A percentile compares a stretch with the other conserved stretches of the same genome.
These are phyloP conservation scores for Cyprinodon brontotheroides DNA, from an alignment of 2,113 vertebrate genomes.

Conservation along the genomic window DNA sequence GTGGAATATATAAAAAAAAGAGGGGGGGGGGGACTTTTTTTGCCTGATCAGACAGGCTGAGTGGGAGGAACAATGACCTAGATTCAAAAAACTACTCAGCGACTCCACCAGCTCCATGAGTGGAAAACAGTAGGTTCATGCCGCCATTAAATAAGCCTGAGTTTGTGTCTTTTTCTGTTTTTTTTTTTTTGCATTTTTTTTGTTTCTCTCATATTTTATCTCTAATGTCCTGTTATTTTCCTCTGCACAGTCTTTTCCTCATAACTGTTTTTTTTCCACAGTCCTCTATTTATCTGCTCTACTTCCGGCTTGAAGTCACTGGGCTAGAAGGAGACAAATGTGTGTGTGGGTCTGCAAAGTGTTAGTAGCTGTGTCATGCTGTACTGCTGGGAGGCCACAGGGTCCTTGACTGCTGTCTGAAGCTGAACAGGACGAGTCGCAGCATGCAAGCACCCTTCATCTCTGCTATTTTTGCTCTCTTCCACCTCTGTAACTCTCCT, in stretches of 20 bases:
- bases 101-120: slow-evolving; percentile 58
- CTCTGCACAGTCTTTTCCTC: neutral
- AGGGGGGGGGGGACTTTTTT: slow-evolving; percentile 36
- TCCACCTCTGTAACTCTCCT: slow-evolving; percentile 7
- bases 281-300: slow-evolving; percentile 43
- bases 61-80: slow-evolving; percentile 78
- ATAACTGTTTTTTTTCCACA: slow-evolving; percentile 10
- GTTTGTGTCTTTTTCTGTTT: slow-evolving; percentile 25
- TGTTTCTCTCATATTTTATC: slow-evolving; percentile 35
- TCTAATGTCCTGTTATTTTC: slow-evolving; percentile 30
- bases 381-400: slow-evolving; percentile 63
- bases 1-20: slow-evolving; percentile 45
- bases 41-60: slow-evolving; percentile 74
- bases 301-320: slow-evolving; percentile 38
- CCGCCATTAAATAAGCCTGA: slow-evolving; percentile 44
- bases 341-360: slow-evolving; percentile 17
- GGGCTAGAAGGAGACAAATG: slow-evolving; percentile 26
- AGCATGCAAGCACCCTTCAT: slow-evolving; percentile 40
- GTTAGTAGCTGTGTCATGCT: slow-evolving; percentile 63
- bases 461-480: slow-evolving; percentile 19
- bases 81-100: slow-evolving; percentile 71
- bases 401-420: slow-evolving; percentile 64
- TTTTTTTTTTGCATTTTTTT: slow-evolving; percentile 24
- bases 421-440: slow-evolving; percentile 60
- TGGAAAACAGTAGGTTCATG: slow-evolving; percentile 43